phyloP scores from a whole-genome alignment of 2,113 vertebrate genomes.

The Nothocercus julius region DNA sequence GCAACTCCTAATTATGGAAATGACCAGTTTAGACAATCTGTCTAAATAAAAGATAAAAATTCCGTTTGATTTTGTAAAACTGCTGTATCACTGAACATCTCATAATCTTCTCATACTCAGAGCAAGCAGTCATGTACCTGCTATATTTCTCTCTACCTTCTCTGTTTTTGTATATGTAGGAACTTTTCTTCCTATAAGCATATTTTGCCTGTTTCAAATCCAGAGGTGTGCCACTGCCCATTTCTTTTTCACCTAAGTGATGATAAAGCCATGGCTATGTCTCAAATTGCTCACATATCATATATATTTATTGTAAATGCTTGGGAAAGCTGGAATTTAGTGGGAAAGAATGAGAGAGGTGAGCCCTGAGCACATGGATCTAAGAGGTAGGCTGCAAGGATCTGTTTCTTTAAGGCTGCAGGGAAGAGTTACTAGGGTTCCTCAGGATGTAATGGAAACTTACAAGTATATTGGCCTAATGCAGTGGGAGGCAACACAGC shows the following conservation, averaged over 20 bases:
- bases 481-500: neutral
- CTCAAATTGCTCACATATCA: neutral
- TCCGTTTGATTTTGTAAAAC: neutral
- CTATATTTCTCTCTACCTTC: neutral
- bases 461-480: neutral
- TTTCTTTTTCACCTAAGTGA: neutral
- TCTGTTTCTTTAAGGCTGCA: neutral
- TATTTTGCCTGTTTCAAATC: neutral
- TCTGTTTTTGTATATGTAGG: neutral
- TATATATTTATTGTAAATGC: neutral
- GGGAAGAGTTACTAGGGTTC: neutral
- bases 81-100: neutral
- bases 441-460: neutral
- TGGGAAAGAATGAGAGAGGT: neutral
- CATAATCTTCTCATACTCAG: neutral
- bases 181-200: neutral
- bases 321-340: neutral
- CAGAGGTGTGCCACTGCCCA: neutral
- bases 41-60: neutral
- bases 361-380: neutral
- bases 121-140: neutral
- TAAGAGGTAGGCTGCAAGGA: neutral
- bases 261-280: neutral
- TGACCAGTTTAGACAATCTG: neutral
- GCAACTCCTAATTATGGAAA: neutral